phyloP scores from a whole-genome alignment of 2,888 invertebrate species.

The Ochropacha duplaris region DNA sequence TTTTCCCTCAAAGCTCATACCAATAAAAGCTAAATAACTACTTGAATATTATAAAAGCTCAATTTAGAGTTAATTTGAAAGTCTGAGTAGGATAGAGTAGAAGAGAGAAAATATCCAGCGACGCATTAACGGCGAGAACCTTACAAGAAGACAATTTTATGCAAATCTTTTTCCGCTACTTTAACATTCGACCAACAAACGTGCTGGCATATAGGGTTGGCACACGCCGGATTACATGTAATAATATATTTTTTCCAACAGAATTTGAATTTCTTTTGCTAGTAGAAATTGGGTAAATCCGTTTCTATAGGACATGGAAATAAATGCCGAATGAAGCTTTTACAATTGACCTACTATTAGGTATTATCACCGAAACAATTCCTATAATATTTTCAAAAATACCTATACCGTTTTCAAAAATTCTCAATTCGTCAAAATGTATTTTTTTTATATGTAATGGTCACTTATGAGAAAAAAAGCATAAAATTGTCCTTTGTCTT shows the following conservation, averaged over 20 bases:
- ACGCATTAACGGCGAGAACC: conserved; percentile 49
- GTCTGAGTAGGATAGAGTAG: conserved; percentile 26
- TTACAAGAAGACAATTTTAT: conserved; percentile 77
- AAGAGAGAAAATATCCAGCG: conserved; percentile 36
- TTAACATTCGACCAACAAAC: conserved; percentile 70
- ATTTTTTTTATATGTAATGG: too few relatives aligned
- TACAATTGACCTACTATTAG: too few relatives aligned
- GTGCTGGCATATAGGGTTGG: conserved; percentile 46
- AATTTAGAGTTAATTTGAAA: conserved; percentile 28
- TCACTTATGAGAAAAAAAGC: too few relatives aligned
- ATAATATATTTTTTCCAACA: not conserved
- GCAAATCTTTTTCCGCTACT: conserved; percentile 77
- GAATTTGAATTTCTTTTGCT: too few relatives aligned
- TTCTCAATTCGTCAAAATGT: too few relatives aligned
- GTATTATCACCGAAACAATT: too few relatives aligned
- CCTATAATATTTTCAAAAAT: too few relatives aligned
- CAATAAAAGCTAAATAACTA: conserved; percentile 5
- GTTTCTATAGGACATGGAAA: too few relatives aligned
- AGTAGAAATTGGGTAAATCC: too few relatives aligned
- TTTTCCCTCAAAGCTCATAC: conserved; percentile 1
- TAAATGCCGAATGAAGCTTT: too few relatives aligned
- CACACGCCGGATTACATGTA: conserved; percentile 7
- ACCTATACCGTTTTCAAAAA: too few relatives aligned
- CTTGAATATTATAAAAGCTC: conserved; percentile 20
- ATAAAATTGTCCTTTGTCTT: too few relatives aligned